Conservation (phyloP, 2,113 vertebrate species). For the Opisthocomus hoazin region DNA sequence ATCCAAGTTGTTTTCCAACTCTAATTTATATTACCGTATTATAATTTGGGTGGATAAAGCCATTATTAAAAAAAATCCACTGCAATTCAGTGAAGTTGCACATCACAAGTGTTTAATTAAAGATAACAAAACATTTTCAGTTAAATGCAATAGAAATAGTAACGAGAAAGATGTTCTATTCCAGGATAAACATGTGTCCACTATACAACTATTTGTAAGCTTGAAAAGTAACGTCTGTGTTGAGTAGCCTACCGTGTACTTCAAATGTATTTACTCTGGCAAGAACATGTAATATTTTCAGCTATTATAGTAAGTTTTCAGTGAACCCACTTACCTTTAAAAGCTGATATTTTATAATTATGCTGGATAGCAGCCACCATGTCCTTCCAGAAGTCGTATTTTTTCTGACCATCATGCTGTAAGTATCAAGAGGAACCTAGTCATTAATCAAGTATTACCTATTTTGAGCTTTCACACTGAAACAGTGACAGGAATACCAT, state of each 20-base stretch:
- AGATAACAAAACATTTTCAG: not conserved
- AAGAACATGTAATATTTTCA: not conserved
- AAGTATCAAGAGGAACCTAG: conserved; percentile 32
- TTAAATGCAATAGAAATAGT: not conserved
- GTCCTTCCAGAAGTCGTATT: conserved; percentile 94
- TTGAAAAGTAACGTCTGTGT: not conserved
- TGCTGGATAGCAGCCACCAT: conserved; percentile 90
- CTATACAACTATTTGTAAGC: not conserved
- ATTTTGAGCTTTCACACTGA: not conserved
- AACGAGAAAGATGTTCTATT: not conserved
- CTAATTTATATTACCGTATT: not conserved
- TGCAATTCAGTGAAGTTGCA: not conserved
- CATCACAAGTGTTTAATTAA: not conserved
- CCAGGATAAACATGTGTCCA: not conserved
- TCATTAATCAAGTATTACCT: not conserved
- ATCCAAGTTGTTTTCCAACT: not conserved
- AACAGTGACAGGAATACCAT: not conserved
- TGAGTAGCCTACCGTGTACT: not conserved
- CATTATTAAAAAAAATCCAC: not conserved
- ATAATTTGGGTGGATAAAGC: not conserved
- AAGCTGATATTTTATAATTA: conserved; percentile 94
- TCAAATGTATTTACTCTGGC: not conserved
- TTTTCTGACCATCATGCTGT: conserved; percentile 81
- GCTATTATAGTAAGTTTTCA: not conserved
- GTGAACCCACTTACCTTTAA: conserved; percentile 82